Percentiles rank a stretch among this genome's conserved stretches.
These are phyloP conservation scores for Antheraea mylitta DNA, from an alignment of 1,140 invertebrate species.

Conservation along the genomic window DNA sequence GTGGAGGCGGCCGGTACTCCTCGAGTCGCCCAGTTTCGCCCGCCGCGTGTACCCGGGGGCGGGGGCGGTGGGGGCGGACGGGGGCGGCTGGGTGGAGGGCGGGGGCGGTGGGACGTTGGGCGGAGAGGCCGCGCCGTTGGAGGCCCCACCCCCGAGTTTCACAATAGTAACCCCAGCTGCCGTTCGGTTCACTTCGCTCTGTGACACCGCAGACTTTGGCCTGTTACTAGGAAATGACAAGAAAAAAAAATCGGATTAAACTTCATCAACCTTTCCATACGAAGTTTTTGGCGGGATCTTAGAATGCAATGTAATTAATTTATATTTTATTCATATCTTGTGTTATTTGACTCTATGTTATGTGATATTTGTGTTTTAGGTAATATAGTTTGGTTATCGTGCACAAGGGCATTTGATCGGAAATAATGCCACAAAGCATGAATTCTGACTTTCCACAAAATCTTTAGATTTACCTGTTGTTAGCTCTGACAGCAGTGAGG, in stretches of 20 bases:
- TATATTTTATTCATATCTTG: too few relatives aligned
- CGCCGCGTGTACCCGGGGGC: constrained; percentile 79
- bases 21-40: constrained; percentile 83
- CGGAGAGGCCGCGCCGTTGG: constrained; percentile 2
- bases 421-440: too few relatives aligned
- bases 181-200: constrained; percentile 83
- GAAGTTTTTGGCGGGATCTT: too few relatives aligned
- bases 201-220: constrained; percentile 44
- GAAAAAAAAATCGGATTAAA: too few relatives aligned
- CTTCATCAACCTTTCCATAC: too few relatives aligned
- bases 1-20: constrained; percentile 84
- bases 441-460: too few relatives aligned
- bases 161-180: constrained; percentile 87
- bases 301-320: too few relatives aligned
- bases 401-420: too few relatives aligned
- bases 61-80: background rate
- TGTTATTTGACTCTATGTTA: too few relatives aligned
- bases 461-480: constrained; percentile 67
- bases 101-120: constrained; percentile 37
- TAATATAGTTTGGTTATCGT: too few relatives aligned
- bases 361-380: too few relatives aligned
- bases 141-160: constrained; percentile 78
- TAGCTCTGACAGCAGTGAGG: constrained; percentile 84
- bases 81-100: constrained; percentile 4
- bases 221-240: constrained; percentile 33